These are phyloP conservation scores for Catagonus wagneri DNA, from an alignment of 2,113 vertebrate species.

Conservation along the genomic window DNA sequence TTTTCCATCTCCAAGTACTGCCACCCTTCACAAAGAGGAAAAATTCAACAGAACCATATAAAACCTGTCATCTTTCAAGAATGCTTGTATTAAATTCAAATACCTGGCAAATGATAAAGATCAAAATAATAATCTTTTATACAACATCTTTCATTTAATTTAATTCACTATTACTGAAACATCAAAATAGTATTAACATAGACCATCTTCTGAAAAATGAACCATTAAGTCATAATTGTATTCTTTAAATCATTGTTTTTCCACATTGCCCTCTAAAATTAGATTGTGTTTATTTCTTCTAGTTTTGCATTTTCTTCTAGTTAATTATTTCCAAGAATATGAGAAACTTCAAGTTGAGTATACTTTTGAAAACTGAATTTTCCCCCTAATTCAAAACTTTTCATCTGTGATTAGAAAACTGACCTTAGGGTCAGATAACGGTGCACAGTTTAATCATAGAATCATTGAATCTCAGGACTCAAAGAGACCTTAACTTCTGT, in stretches of 20 bases:
- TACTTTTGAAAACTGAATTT: conserved; percentile 42
- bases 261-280: conserved; percentile 49
- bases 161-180: conserved; percentile 24
- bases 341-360: conserved; percentile 13
- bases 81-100: conserved; percentile 45
- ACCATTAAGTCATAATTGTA: background rate
- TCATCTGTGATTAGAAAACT: conserved; percentile 3
- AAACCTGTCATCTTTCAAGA: conserved; percentile 12
- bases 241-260: conserved; percentile 49
- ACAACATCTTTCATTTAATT: conserved; percentile 23
- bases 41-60: conserved; percentile 8
- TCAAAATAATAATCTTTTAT: conserved; percentile 62
- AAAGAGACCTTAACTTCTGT: background rate
- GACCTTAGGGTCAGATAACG: background rate
- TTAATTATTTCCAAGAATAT: conserved; percentile 10
- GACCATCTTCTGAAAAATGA: conserved; percentile 55
- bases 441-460: conserved; percentile 11
- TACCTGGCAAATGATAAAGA: conserved; percentile 47
- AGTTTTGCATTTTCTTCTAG: conserved; percentile 52
- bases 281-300: conserved; percentile 48
- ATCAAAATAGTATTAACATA: background rate
- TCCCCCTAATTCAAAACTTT: conserved; percentile 36
- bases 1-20: conserved; percentile 24
- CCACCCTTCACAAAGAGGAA: conserved; percentile 50
- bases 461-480: conserved; percentile 1